Evolutionary conservation across 2,113 vertebrate species (phyloP).

Genomic region (Bostrychus sinensis): DNA sequence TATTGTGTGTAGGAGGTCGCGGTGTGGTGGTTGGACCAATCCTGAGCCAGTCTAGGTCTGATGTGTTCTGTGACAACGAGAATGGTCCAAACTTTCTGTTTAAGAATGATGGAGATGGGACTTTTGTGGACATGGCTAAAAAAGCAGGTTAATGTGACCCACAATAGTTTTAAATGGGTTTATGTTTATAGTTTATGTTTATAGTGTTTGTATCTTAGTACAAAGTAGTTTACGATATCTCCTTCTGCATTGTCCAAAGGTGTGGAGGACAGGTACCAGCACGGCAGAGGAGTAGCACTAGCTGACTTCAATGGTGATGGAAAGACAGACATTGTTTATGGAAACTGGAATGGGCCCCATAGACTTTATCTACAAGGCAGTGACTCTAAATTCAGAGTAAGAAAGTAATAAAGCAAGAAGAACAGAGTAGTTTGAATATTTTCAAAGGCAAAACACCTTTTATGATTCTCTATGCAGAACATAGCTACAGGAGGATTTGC

Average conservation of each 20-base stretch:
- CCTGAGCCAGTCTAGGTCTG: slow-evolving; percentile 84
- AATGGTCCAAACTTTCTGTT: slow-evolving; percentile 96
- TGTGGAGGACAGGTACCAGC: slow-evolving; percentile 86
- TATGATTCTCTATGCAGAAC: slow-evolving; percentile 76
- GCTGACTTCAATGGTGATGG: slow-evolving; percentile 92
- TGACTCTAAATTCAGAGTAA: slow-evolving; percentile 86
- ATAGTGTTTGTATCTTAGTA: too few relatives aligned
- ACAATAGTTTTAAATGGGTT: neutral
- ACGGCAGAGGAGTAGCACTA: slow-evolving; percentile 89
- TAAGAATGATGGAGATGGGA: slow-evolving; percentile 88
- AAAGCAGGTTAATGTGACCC: slow-evolving; percentile 80
- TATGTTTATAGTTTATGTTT: neutral
- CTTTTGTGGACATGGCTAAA: slow-evolving; percentile 83
- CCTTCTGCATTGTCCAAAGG: slow-evolving; percentile 63
- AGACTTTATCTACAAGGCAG: slow-evolving; percentile 89
- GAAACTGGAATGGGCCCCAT: slow-evolving; percentile 95
- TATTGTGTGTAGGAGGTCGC: slow-evolving; percentile 83
- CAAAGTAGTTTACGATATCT: neutral
- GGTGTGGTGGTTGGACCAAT: slow-evolving; percentile 93
- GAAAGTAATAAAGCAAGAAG: slow-evolving; percentile 1
- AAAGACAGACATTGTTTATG: slow-evolving; percentile 91
- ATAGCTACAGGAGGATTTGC: slow-evolving; percentile 87
- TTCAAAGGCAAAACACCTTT: neutral
- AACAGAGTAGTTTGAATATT: neutral
- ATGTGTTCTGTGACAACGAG: slow-evolving; percentile 96